Conservation (phyloP, 2,888 invertebrate species). For the Tachina fera region DNA sequence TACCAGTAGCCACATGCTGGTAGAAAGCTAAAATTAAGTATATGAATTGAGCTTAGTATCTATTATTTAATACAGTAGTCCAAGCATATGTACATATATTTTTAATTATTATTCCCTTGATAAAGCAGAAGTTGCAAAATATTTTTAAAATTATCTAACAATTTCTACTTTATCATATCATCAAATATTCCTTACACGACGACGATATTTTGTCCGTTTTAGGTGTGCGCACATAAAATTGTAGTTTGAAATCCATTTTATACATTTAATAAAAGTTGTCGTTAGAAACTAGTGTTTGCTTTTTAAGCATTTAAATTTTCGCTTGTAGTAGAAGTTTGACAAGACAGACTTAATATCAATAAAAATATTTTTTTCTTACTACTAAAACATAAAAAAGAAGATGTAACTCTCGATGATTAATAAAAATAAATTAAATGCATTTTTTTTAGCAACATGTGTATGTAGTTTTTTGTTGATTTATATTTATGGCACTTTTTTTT, state of each 20-base stretch:
- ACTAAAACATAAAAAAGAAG: constrained; percentile 28
- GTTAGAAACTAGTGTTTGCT: constrained; percentile 13
- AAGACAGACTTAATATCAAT: constrained; percentile 14
- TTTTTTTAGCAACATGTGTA: constrained; percentile 12
- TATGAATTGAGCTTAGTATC: constrained; percentile 16
- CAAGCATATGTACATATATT: neutral
- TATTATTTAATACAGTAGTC: neutral
- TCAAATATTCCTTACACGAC: neutral
- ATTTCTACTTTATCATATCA: neutral
- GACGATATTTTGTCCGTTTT: constrained; percentile 25
- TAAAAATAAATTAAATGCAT: constrained; percentile 14
- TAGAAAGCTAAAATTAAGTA: constrained; percentile 20
- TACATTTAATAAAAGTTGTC: constrained; percentile 52
- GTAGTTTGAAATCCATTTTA: constrained; percentile 52
- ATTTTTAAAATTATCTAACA: neutral
- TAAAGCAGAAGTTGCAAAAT: too few relatives aligned
- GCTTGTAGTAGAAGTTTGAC: constrained; percentile 16
- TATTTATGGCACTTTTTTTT: constrained; percentile 47
- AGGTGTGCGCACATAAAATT: neutral
- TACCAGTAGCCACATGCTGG: constrained; percentile 33
- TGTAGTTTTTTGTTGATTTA: neutral
- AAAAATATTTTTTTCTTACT: constrained; percentile 3
- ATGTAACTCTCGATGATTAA: constrained; percentile 41
- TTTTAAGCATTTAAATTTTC: neutral
- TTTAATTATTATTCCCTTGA: neutral